phyloP scores from a whole-genome alignment of 2,797 vertebrate genomes.

The Rhinichthys osculus region DNA sequence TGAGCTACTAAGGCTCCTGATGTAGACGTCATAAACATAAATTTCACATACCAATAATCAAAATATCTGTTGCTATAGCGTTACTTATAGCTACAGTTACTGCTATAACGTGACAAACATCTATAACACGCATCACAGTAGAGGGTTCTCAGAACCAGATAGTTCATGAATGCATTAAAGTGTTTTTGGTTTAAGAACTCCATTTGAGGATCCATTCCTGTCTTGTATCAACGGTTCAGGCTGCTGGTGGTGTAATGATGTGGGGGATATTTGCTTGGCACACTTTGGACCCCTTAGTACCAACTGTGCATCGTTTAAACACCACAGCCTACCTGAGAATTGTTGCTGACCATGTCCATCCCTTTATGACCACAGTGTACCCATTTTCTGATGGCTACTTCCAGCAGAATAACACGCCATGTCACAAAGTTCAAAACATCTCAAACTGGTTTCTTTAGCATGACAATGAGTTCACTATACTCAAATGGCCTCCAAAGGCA shows the following conservation, averaged over 20 bases:
- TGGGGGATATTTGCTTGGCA: not conserved
- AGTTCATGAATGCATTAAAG: too few relatives aligned
- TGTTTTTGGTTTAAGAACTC: too few relatives aligned
- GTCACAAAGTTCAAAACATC: not conserved
- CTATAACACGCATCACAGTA: not conserved
- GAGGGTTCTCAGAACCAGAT: too few relatives aligned
- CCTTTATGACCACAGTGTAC: too few relatives aligned
- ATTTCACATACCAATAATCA: not conserved
- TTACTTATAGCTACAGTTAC: not conserved
- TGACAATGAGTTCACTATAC: not conserved
- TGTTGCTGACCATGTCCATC: too few relatives aligned
- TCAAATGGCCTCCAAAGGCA: not conserved
- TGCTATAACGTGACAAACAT: not conserved
- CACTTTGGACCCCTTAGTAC: not conserved
- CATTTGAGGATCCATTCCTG: slow-evolving; percentile 39
- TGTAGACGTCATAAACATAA: not conserved
- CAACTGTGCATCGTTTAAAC: too few relatives aligned
- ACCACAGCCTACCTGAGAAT: too few relatives aligned
- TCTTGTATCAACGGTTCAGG: slow-evolving; percentile 24
- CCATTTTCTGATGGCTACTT: too few relatives aligned
- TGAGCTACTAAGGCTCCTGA: not conserved
- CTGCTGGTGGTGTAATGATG: not conserved
- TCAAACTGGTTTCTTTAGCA: not conserved
- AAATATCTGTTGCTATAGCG: not conserved
- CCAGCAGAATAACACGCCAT: not conserved